phyloP scores from a whole-genome alignment of 2,888 invertebrate genomes.

The Argyra leucocephala region DNA sequence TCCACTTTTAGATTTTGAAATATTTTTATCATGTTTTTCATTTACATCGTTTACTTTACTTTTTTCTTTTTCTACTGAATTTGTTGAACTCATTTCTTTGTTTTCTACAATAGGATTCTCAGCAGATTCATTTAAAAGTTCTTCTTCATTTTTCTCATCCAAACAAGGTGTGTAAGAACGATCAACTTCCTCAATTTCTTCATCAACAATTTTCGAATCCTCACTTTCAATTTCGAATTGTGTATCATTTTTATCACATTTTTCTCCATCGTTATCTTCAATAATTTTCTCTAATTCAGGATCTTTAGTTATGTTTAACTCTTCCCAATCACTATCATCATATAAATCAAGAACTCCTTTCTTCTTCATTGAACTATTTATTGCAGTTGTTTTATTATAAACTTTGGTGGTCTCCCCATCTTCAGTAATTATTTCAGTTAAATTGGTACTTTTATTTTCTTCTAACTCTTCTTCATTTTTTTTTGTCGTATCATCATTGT shows the following conservation, averaged over 20 bases:
- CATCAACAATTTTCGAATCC: slow-evolving; percentile 5
- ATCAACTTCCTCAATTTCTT: slow-evolving; percentile 48
- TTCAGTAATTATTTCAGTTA: slow-evolving; percentile 16
- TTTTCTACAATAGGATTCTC: slow-evolving; percentile 8
- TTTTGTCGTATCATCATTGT: slow-evolving; percentile 24
- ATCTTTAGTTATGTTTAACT: slow-evolving; percentile 29
- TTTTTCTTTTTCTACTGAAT: not conserved
- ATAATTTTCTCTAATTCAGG: slow-evolving; percentile 16
- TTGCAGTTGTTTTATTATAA: slow-evolving; percentile 25
- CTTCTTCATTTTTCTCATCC: slow-evolving; percentile 50
- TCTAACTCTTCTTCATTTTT: slow-evolving; percentile 24
- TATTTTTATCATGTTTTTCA: slow-evolving; percentile 11
- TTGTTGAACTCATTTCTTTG: not conserved
- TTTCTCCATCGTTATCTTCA: slow-evolving; percentile 19
- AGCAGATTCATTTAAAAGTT: slow-evolving; percentile 17
- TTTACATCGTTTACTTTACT: not conserved
- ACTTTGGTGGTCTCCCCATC: slow-evolving; percentile 19
- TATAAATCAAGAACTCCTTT: slow-evolving; percentile 47
- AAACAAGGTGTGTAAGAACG: slow-evolving; percentile 63
- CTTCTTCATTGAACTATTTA: slow-evolving; percentile 36
- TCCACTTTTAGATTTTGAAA: slow-evolving; percentile 21
- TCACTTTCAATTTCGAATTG: slow-evolving; percentile 5
- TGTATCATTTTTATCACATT: slow-evolving; percentile 11
- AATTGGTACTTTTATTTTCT: slow-evolving; percentile 9
- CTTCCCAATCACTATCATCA: slow-evolving; percentile 48